A percentile compares a stretch with the other conserved stretches of the same genome.
phyloP scores from a whole-genome alignment of 2,888 invertebrate species.

The Dasysyrphus albostriatus region DNA sequence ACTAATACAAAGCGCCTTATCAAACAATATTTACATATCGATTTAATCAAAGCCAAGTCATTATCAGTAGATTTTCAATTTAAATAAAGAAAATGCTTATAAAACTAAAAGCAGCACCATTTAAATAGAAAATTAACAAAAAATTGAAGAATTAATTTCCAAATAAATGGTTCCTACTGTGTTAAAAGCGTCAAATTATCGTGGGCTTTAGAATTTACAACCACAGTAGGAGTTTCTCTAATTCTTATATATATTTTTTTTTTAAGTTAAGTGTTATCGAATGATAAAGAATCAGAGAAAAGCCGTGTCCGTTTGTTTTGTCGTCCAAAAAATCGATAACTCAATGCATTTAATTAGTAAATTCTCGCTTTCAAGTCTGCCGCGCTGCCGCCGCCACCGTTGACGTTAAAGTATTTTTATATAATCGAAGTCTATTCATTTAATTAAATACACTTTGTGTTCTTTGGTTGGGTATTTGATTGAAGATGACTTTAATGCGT shows the following conservation, averaged over 20 bases:
- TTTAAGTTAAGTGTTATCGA: slow-evolving; percentile 24
- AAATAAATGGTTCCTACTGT: slow-evolving; percentile 20
- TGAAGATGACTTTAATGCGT: slow-evolving; percentile 33
- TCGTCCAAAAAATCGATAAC: slow-evolving; percentile 65
- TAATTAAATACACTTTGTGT: slow-evolving; percentile 23
- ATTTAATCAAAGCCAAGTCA: slow-evolving; percentile 5
- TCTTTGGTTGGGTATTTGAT: slow-evolving; percentile 10
- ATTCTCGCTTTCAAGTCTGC: slow-evolving; percentile 62
- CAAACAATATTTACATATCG: slow-evolving; percentile 10
- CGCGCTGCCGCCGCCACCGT: slow-evolving; percentile 21
- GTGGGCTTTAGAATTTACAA: neutral
- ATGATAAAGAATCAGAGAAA: slow-evolving; percentile 11
- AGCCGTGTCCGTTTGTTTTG: slow-evolving; percentile 19
- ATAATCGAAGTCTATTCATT: slow-evolving; percentile 11
- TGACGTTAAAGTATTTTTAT: slow-evolving; percentile 12
- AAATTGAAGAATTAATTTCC: neutral
- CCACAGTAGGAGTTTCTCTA: neutral
- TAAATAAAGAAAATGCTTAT: slow-evolving; percentile 1
- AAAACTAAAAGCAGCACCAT: neutral
- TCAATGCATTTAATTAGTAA: slow-evolving; percentile 65
- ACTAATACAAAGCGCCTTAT: neutral
- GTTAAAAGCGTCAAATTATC: slow-evolving; percentile 15
- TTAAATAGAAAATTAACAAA: neutral
- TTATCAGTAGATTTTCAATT: slow-evolving; percentile 8
- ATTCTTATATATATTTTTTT: too few species aligned